Percentiles rank a stretch among this genome's conserved stretches.
phyloP scores from a whole-genome alignment of 2,888 invertebrate species.

The Nomada ruficornis region DNA sequence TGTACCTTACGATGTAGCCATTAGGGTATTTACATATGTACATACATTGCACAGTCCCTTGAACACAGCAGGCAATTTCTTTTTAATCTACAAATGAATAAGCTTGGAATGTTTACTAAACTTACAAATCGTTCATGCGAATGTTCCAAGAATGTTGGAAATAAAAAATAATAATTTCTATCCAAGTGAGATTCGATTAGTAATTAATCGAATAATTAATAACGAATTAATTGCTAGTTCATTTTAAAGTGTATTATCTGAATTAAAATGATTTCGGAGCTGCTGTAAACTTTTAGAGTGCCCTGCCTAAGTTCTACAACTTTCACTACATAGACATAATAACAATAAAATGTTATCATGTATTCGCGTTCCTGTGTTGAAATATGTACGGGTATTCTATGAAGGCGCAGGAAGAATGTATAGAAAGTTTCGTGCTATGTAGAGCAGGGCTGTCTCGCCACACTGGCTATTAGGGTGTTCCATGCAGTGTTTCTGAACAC shows the following conservation, averaged over 20 bases:
- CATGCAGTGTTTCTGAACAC: slow-evolving; percentile 62
- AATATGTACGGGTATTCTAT: slow-evolving; percentile 8
- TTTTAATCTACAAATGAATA: neutral
- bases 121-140: neutral
- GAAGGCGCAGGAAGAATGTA: slow-evolving; percentile 14
- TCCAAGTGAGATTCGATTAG: no score
- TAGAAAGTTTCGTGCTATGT: slow-evolving; percentile 53
- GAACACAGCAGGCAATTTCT: neutral
- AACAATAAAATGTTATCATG: neutral
- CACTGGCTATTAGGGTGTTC: slow-evolving; percentile 46
- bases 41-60: neutral
- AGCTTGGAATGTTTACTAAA: neutral
- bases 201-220: no score
- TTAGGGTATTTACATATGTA: neutral
- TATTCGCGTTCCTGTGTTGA: neutral
- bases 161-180: no score
- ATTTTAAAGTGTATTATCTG: no score
- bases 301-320: no score
- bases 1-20: neutral
- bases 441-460: neutral
- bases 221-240: no score
- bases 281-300: no score
- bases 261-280: no score
- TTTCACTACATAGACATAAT: neutral
- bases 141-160: no score